These are phyloP conservation scores for Aurelia sp. DNA, from an alignment of 30 jellyfish, hydroid and myxozoan genomes.

Conservation along the genomic window DNA sequence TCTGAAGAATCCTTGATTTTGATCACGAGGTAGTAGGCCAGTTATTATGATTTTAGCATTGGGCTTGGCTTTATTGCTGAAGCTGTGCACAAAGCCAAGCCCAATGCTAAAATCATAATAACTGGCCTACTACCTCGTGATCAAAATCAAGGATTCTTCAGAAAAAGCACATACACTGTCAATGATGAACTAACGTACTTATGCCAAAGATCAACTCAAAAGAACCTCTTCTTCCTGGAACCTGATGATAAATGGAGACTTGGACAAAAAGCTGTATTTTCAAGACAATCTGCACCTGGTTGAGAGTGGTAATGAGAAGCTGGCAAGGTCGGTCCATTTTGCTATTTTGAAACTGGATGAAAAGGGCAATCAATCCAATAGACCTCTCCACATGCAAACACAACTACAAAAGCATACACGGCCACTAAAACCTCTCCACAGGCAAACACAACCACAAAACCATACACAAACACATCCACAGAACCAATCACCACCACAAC, in stretches of 20 bases:
- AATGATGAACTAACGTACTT: conserved; percentile 44
- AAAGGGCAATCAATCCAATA: conserved; percentile 10
- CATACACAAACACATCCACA: neutral
- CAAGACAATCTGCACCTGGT: conserved; percentile 62
- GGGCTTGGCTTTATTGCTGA: no score
- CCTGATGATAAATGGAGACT: conserved; percentile 74
- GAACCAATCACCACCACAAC: neutral
- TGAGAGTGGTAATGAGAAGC: conserved; percentile 82
- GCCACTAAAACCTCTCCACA: conserved; percentile 32
- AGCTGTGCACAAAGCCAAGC: conserved; percentile 79
- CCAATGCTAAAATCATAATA: conserved; percentile 72
- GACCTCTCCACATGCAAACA: neutral
- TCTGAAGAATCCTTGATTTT: no score
- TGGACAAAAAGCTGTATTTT: conserved; percentile 47
- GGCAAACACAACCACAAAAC: conserved; percentile 11
- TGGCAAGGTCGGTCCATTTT: conserved; percentile 44
- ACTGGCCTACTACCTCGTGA: conserved; percentile 85
- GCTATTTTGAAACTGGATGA: conserved; percentile 1
- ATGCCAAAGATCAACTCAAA: conserved; percentile 53
- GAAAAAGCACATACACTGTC: conserved; percentile 52
- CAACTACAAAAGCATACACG: conserved; percentile 1
- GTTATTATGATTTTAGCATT: no score
- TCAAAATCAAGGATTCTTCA: conserved; percentile 22
- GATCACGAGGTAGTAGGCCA: no score
- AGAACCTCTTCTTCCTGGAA: conserved; percentile 68